A percentile compares a stretch with the other conserved stretches of the same genome.
phyloP scores from a whole-genome alignment of 2,113 vertebrate genomes.

The Ornithorhynchus anatinus region DNA sequence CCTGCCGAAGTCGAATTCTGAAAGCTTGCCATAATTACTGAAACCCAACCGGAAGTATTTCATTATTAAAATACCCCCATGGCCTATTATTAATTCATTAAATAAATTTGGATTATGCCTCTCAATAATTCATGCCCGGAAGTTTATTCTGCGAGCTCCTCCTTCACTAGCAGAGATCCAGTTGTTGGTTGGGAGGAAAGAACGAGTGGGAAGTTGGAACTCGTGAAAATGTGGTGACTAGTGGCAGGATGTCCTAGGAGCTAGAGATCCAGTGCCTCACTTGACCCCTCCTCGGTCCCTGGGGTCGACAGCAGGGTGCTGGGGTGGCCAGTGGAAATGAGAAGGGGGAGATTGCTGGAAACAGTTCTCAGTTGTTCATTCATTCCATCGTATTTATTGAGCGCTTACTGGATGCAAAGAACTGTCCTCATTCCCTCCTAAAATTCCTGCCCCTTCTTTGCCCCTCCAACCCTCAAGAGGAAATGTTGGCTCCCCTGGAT shows the following conservation, averaged over 20 bases:
- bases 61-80: constrained; percentile 88
- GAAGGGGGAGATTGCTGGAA: rapidly evolving
- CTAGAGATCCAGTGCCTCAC: not conserved
- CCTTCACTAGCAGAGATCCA: constrained; percentile 42
- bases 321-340: not conserved
- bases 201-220: not conserved
- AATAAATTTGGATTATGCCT: constrained; percentile 81
- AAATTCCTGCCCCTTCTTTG: no score
- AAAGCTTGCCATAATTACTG: constrained; percentile 84
- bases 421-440: no score
- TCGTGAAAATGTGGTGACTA: no score
- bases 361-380: not conserved
- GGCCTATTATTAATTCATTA: constrained; percentile 90
- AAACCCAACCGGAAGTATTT: constrained; percentile 85
- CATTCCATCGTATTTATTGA: no score
- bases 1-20: constrained; percentile 78
- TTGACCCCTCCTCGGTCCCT: not conserved
- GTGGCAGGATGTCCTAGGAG: not conserved
- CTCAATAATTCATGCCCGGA: constrained; percentile 84
- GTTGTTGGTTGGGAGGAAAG: constrained; percentile 15
- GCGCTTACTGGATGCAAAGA: no score
- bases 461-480: no score
- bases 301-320: not conserved
- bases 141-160: constrained; percentile 56
- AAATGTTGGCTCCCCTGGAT: no score